Conservation (phyloP, 2,797 vertebrate genomes). For the Chaenodraco wilsoni region DNA sequence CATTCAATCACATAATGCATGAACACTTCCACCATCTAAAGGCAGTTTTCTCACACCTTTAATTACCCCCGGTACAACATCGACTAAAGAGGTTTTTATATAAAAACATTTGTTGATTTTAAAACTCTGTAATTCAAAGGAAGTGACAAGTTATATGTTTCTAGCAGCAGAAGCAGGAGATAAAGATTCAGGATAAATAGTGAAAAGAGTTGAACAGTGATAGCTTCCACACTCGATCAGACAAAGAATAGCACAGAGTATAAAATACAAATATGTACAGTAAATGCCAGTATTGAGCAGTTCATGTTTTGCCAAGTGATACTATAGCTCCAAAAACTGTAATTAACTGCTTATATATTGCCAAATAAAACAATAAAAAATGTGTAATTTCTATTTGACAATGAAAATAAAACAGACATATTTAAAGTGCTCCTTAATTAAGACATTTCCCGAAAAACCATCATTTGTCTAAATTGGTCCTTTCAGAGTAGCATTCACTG, state of each 20-base stretch:
- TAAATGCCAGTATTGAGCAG: not conserved
- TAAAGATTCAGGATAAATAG: not conserved
- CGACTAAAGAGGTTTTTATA: not conserved
- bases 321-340: not conserved
- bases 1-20: too few species aligned
- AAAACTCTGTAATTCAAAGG: not conserved
- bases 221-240: not conserved
- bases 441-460: conserved; percentile 32
- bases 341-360: not conserved
- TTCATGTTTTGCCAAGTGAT: conserved; percentile 3
- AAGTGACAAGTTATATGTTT: not conserved
- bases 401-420: not conserved
- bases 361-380: not conserved
- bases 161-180: not conserved
- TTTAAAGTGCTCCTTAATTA: conserved; percentile 20
- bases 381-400: not conserved
- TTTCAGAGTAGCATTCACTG: conserved; percentile 28
- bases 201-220: not conserved
- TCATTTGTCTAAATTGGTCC: conserved; percentile 46
- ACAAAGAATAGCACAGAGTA: not conserved
- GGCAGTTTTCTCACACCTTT: too few species aligned
- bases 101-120: conserved; percentile 1
- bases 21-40: too few species aligned
- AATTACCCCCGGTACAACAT: too few species aligned
- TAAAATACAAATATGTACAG: conserved; percentile 31